Conservation (phyloP, 30 jellyfish, hydroid and myxozoan species). For the Hydractinia echinata region DNA sequence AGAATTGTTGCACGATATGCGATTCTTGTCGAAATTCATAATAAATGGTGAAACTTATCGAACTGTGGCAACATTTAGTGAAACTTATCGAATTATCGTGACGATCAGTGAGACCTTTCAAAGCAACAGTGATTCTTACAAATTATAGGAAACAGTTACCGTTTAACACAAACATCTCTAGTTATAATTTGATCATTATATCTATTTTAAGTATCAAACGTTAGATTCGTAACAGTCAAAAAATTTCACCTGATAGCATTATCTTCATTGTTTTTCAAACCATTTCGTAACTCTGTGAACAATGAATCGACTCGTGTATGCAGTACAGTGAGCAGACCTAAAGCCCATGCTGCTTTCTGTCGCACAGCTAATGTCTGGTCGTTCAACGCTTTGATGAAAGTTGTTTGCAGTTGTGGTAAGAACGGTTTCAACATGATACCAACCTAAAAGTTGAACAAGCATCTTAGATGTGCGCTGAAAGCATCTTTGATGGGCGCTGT, state of each 20-base stretch:
- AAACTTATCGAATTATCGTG: too few species aligned
- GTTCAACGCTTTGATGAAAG: conserved; percentile 72
- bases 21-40: too few species aligned
- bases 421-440: conserved; percentile 83
- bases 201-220: too few species aligned
- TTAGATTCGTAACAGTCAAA: too few species aligned
- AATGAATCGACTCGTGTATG: conserved; percentile 81
- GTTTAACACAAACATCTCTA: too few species aligned
- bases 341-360: conserved; percentile 63
- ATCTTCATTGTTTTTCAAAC: conserved; percentile 76
- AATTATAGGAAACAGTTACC: too few species aligned
- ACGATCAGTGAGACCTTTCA: too few species aligned
- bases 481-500: not conserved
- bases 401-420: conserved; percentile 85
- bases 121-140: too few species aligned
- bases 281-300: conserved; percentile 69
- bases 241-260: conserved; percentile 46
- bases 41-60: too few species aligned
- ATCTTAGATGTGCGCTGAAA: not conserved
- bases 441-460: conserved; percentile 43
- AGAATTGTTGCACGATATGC: too few species aligned
- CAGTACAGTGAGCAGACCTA: conserved; percentile 60
- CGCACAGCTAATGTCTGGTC: conserved; percentile 74
- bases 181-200: too few species aligned
- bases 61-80: too few species aligned